Evolutionary conservation across 2,888 invertebrate species (phyloP), one percentile per base, ranked within the genome.

Genomic region (Drosophila rellima): DNA sequence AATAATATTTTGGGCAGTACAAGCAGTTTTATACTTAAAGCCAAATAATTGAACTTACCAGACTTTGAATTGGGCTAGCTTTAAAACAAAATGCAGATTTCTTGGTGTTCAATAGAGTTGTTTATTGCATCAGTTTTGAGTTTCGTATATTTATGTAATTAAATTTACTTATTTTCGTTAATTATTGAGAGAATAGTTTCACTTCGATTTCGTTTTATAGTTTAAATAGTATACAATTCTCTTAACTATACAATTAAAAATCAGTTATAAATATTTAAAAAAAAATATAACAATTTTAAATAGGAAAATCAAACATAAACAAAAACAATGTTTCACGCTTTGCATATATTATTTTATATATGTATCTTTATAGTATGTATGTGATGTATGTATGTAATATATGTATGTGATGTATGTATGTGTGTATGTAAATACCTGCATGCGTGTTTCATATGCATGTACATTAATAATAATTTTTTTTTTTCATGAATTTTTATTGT

Each of bases 201-300:
- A 48, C 73, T 78, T 64, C 65, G 78, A 62, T 80, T 74, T 76
- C 73, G 72, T 82, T 74, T 57, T 42, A 55, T 71, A 55, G 66
- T 61, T 44, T 75, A 87, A 87, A 84, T 85, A 85, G 85, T 85
- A 85, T 85, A 85, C 85, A 85, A 85, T 85, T 89, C 70, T 62
- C 88, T 84, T 89, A 85, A 74, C 77, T 84, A 84, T 88, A 89
- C 85, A 85, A 82, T 84, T 62, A 66, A 81, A 83, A 88, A 80
- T 65, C 71, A 68, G 70, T 68, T 87, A 71, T 48, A 62, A 76
- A 67, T 59, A 75, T 45, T 65, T 55, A 40, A 65, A 60, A 74
- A 74, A 74, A 54, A 48, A 48, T 62, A 63, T 26, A 54, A 70
- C 56, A 57, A 66, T 29, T 45, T 42, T 35, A 59, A 54, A 57